These are phyloP conservation scores for Agrilus biguttatus DNA, from an alignment of 2,888 invertebrate species.

Conservation along the genomic window DNA sequence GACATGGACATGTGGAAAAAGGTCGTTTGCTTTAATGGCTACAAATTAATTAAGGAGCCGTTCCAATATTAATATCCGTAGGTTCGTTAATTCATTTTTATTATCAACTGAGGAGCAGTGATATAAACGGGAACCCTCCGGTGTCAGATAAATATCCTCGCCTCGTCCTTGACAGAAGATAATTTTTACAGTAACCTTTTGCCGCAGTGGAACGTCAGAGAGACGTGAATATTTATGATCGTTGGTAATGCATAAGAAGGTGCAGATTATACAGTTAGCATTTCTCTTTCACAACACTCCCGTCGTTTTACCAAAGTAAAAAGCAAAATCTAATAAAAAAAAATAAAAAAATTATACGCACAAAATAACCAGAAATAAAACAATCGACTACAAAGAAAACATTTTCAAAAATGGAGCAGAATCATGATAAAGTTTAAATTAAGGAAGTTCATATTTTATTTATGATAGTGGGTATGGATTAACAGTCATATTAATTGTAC, in stretches of 20 bases:
- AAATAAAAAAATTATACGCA: too few relatives aligned
- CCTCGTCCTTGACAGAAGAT: constrained; percentile 31
- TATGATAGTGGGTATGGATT: too few relatives aligned
- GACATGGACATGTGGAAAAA: background rate
- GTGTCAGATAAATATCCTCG: constrained; percentile 45
- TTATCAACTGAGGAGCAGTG: constrained; percentile 29
- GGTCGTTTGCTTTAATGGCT: too few relatives aligned
- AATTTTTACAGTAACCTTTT: constrained; percentile 5
- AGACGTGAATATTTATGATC: background rate
- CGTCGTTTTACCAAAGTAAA: too few relatives aligned
- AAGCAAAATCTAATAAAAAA: too few relatives aligned
- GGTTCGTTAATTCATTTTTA: constrained; percentile 32
- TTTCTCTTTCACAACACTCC: too few relatives aligned
- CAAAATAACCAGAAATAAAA: too few relatives aligned
- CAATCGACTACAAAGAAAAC: too few relatives aligned
- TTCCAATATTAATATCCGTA: constrained; percentile 25
- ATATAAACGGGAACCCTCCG: constrained; percentile 21
- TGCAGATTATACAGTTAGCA: background rate
- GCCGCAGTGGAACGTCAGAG: constrained; percentile 6
- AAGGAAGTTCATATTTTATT: too few relatives aligned
- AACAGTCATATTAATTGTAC: too few relatives aligned
- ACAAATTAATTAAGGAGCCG: constrained; percentile 28
- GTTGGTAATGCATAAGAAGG: constrained; percentile 2
- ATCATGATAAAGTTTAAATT: too few relatives aligned
- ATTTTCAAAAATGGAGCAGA: too few relatives aligned